A percentile compares a stretch with the other conserved stretches of the same genome.
Conservation (phyloP, 2,113 vertebrate species). For the Cygnus buccinator region DNA sequence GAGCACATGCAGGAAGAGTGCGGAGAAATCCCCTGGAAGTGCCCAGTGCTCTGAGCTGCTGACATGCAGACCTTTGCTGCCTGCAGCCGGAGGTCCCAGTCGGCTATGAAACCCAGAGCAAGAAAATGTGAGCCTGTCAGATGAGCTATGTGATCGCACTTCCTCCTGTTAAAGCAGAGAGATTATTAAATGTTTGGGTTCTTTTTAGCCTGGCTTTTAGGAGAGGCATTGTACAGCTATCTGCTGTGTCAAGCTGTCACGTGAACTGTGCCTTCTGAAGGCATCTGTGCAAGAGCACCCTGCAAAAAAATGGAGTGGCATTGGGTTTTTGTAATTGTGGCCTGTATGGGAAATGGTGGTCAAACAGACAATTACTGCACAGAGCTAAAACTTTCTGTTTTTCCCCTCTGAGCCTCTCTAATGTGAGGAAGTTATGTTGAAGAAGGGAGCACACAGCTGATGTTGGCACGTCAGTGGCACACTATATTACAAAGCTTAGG, state of each 20-base stretch:
- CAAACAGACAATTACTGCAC: accelerated
- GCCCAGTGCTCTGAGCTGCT: neutral
- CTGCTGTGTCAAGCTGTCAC: neutral
- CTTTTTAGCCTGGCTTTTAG: neutral
- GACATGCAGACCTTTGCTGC: neutral
- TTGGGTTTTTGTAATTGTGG: accelerated
- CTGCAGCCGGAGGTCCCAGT: accelerated
- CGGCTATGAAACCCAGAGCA: neutral
- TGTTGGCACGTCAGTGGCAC: accelerated
- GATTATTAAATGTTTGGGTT: accelerated
- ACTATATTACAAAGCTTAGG: accelerated
- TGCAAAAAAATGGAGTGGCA: neutral
- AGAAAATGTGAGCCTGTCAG: accelerated
- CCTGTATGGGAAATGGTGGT: accelerated
- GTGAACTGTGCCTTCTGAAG: neutral
- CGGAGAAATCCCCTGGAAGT: neutral
- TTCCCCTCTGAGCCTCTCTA: neutral
- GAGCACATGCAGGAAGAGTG: accelerated
- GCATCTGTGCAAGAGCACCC: neutral
- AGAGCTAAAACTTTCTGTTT: accelerated
- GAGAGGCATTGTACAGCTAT: neutral
- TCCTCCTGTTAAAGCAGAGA: neutral
- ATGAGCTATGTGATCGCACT: accelerated
- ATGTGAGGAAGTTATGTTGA: neutral
- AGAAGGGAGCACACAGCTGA: accelerated